phyloP scores from a whole-genome alignment of 2,888 invertebrate species.

The Archips crataeganus region DNA sequence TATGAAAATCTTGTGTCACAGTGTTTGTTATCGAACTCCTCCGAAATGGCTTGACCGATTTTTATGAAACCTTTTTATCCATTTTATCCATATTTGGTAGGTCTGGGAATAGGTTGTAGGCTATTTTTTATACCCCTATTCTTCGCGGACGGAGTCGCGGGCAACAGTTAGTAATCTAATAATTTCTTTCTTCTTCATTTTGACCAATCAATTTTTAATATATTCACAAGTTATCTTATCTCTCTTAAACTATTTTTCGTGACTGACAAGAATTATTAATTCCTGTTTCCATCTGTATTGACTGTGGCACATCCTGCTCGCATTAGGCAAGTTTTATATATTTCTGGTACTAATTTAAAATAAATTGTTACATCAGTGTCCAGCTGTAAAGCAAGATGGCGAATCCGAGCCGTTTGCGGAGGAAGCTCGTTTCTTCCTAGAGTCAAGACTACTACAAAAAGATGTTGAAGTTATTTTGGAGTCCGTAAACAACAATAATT shows the following conservation, averaged over 20 bases:
- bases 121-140: too few relatives aligned
- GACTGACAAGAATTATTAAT: not conserved
- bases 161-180: too few relatives aligned
- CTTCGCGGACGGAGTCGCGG: too few relatives aligned
- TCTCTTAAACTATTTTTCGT: not conserved
- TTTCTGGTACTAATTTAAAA: not conserved
- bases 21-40: too few relatives aligned
- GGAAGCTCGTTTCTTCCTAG: conserved; percentile 97
- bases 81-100: too few relatives aligned
- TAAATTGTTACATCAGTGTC: conserved; percentile 84
- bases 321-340: not conserved
- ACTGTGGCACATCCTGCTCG: not conserved
- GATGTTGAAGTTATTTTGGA: conserved; percentile 96
- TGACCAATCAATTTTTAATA: too few relatives aligned
- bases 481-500: conserved; percentile 96
- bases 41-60: too few relatives aligned
- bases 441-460: conserved; percentile 95
- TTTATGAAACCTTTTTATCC: too few relatives aligned
- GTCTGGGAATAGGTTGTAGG: too few relatives aligned
- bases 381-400: conserved; percentile 91
- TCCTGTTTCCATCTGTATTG: not conserved
- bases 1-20: too few relatives aligned
- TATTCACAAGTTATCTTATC: not conserved
- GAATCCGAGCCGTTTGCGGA: conserved; percentile 91
- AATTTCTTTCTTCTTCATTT: too few relatives aligned